Evolutionary conservation across 2,888 invertebrate genomes (phyloP), one percentile per base, ranked within the genome.

Genomic region (Drosophila melanosoma): DNA sequence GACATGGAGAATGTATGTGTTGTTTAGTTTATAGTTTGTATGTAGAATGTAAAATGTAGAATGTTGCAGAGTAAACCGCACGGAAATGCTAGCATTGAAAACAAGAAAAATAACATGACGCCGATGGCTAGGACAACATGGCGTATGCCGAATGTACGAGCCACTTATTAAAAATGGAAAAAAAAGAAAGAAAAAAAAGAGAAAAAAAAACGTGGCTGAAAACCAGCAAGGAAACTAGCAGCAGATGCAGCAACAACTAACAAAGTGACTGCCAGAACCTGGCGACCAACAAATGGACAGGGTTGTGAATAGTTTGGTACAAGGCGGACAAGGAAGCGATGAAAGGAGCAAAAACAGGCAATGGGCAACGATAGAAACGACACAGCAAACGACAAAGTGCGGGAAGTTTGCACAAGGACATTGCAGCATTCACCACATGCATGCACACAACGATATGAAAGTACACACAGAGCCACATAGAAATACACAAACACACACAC

Each of bases 331-430:
- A 62, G 69, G 65, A 69, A 75, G 68, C 65, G 69, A 65, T 63
- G 63, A 66, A 60, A 65, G 23, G 15, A 33, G 60, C 52, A 77
- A 79, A 80, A 26, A 26, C 1, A 1, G 10, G 58, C 59, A 64
- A 76, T 62, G 54, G 56, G 63, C 64, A 68, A 73, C 57, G 49
- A 57, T 69, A 61, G 26, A 38, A 56, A 74, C 73, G 82, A 80
- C 84, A 85, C 88, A 86, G 89, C 88, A 38, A 56, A 74, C 73
- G 82, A 80, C 84, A 85, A 85, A 86, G 89, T 85, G 87, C 80
- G 90, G 87, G 83, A 90, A 87, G 90, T 87, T 87, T 90, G 89
- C 89, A 82, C 88, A 87, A 87, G 89, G 86, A 87, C 86, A 90
- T 87, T 90, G 90, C 87, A 79, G 82, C 82, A 83, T 56, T 82